Evolutionary conservation across 2,113 vertebrate genomes (phyloP).

Genomic region (Dendrocopos noguchii): DNA sequence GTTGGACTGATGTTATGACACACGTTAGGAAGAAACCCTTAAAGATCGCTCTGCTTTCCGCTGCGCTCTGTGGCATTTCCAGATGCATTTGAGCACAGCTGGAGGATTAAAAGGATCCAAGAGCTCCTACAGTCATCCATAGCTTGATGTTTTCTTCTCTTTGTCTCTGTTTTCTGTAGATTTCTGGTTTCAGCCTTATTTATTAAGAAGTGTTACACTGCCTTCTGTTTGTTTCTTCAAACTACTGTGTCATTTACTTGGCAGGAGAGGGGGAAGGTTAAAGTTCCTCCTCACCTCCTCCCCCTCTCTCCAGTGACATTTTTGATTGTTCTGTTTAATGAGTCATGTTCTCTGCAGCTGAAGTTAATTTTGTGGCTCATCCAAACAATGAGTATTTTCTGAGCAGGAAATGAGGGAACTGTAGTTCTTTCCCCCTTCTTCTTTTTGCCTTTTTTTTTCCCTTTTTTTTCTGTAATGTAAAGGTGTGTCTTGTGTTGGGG

Average conservation of each 20-base stretch:
- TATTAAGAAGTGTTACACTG: background rate
- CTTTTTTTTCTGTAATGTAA: background rate
- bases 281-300: slow-evolving; percentile 42
- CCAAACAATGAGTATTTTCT: slow-evolving; percentile 51
- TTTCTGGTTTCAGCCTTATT: background rate
- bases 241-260: slow-evolving; percentile 18
- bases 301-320: slow-evolving; percentile 29
- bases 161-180: background rate
- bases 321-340: slow-evolving; percentile 56
- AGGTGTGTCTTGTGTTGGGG: background rate
- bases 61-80: background rate
- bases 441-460: background rate
- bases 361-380: slow-evolving; percentile 54
- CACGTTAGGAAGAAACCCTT: background rate
- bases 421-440: background rate
- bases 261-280: slow-evolving; percentile 20
- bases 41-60: background rate
- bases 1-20: background rate
- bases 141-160: background rate
- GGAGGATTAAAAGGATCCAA: background rate
- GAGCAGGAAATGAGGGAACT: slow-evolving; percentile 3
- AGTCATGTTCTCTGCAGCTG: slow-evolving; percentile 66
- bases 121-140: background rate
- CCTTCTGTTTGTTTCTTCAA: background rate
- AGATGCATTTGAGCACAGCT: background rate